Evolutionary conservation across 1,140 invertebrate species (phyloP).

Genomic region (Colletes latitarsis): DNA sequence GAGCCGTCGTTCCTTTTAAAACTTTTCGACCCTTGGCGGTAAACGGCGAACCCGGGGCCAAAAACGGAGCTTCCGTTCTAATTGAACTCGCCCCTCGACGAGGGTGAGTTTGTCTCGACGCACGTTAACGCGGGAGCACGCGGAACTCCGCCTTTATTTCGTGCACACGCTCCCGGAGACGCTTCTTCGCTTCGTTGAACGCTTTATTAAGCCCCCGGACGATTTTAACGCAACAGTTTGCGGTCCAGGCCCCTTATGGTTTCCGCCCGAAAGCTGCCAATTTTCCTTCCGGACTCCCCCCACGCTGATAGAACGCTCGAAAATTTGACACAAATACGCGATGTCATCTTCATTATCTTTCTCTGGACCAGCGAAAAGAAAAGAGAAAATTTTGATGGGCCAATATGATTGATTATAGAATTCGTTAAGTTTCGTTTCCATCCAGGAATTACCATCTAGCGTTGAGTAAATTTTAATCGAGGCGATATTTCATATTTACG

Average conservation of each 20-base stretch:
- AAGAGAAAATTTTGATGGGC: too few relatives aligned
- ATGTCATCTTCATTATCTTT: too few relatives aligned
- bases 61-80: slow-evolving; percentile 58
- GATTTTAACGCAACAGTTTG: slow-evolving; percentile 79
- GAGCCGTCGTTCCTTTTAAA: slow-evolving; percentile 15
- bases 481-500: too few relatives aligned
- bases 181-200: slow-evolving; percentile 5
- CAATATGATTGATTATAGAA: too few relatives aligned
- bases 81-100: slow-evolving; percentile 62
- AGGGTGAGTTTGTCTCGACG: slow-evolving; percentile 71
- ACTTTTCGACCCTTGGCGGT: slow-evolving; percentile 51
- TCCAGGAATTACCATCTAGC: too few relatives aligned
- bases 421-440: too few relatives aligned
- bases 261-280: slow-evolving; percentile 27
- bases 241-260: slow-evolving; percentile 49
- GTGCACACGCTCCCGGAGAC: neutral
- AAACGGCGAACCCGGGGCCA: slow-evolving; percentile 43
- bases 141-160: slow-evolving; percentile 59
- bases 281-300: slow-evolving; percentile 32
- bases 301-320: too few relatives aligned
- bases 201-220: slow-evolving; percentile 73
- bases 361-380: too few relatives aligned
- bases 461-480: too few relatives aligned
- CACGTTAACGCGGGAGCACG: slow-evolving; percentile 69
- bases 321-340: too few relatives aligned